phyloP scores from a whole-genome alignment of 2,797 vertebrate species.

The Clarias platycephalus region DNA sequence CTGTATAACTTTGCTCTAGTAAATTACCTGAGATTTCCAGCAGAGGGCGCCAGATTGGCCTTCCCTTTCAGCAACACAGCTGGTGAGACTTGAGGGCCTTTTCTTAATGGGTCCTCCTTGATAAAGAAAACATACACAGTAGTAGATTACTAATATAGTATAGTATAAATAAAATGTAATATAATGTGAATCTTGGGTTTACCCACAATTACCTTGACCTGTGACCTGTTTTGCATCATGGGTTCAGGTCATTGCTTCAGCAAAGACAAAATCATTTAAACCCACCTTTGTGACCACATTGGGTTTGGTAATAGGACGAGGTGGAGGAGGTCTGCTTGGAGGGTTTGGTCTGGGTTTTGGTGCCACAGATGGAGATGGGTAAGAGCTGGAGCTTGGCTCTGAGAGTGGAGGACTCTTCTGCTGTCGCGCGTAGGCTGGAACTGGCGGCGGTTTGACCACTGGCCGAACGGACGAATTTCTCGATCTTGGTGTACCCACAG shows the following conservation, averaged over 20 bases:
- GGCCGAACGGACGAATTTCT: neutral
- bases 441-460: constrained; percentile 12
- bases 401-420: constrained; percentile 31
- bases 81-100: constrained; percentile 27
- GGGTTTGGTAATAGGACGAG: constrained; percentile 74
- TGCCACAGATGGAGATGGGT: constrained; percentile 19
- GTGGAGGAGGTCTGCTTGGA: constrained; percentile 86
- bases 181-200: neutral
- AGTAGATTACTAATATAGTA: neutral
- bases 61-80: constrained; percentile 35
- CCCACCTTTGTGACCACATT: constrained; percentile 78
- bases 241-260: neutral
- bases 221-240: neutral
- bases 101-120: constrained; percentile 39
- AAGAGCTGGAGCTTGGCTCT: constrained; percentile 19
- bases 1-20: neutral
- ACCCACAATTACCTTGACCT: neutral
- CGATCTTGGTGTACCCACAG: constrained; percentile 12
- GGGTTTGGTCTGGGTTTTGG: constrained; percentile 65
- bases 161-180: too few relatives aligned
- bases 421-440: constrained; percentile 39
- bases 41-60: constrained; percentile 39
- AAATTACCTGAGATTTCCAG: constrained; percentile 53
- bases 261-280: neutral
- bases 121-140: neutral